Evolutionary conservation across 2,888 invertebrate genomes (phyloP).

Genomic region (Philhelius pedissequus): DNA sequence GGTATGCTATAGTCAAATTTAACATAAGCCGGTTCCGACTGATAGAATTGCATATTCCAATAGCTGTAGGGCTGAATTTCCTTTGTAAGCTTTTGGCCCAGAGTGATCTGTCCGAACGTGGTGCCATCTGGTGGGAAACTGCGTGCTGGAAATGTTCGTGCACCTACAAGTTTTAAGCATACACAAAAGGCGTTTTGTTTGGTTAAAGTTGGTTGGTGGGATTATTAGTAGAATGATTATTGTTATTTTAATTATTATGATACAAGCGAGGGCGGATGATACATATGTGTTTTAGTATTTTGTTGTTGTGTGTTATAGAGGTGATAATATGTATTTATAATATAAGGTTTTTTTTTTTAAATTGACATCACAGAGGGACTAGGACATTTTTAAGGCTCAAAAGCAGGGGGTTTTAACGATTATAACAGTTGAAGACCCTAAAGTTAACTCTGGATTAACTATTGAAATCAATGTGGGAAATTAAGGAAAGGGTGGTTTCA

Average conservation of each 20-base stretch:
- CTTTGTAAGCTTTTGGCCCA: conserved; percentile 92
- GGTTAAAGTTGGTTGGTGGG: conserved; percentile 56
- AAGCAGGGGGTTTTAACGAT: no score
- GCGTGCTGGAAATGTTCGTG: conserved; percentile 92
- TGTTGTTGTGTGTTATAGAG: background rate
- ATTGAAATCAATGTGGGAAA: no score
- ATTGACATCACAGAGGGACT: no score
- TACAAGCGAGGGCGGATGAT: conserved; percentile 13
- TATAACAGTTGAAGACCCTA: no score
- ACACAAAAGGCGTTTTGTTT: conserved; percentile 52
- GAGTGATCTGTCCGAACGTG: conserved; percentile 92
- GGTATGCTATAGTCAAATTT: conserved; percentile 97
- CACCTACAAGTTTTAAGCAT: conserved; percentile 81
- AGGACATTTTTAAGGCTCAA: no score
- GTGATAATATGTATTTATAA: background rate
- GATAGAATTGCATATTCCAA: conserved; percentile 98
- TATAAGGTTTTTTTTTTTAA: background rate
- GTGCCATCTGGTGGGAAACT: conserved; percentile 96
- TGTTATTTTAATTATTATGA: conserved; percentile 8
- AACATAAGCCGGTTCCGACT: conserved; percentile 95
- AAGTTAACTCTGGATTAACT: no score
- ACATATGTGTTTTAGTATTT: background rate
- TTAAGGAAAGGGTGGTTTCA: no score
- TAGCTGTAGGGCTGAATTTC: conserved; percentile 96
- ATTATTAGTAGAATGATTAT: conserved; percentile 52